phyloP scores from a whole-genome alignment of 1,140 invertebrate species.

The Atta texana region DNA sequence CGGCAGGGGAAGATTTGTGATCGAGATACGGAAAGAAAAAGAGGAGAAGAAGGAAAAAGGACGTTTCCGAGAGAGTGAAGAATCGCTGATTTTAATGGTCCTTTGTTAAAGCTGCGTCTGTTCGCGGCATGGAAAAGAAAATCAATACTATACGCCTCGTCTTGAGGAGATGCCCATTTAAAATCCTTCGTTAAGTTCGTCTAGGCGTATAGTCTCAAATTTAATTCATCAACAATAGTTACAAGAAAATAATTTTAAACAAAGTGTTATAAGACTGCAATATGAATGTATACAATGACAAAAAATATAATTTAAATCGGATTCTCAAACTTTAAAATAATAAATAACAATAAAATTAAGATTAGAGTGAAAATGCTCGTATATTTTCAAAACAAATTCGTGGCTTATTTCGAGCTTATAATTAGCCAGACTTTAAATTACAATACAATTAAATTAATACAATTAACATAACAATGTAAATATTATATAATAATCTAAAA shows the following conservation, averaged over 20 bases:
- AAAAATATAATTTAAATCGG: too few species aligned
- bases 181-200: conserved; percentile 61
- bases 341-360: too few species aligned
- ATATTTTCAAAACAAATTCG: too few species aligned
- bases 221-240: conserved; percentile 20
- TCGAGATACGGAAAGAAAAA: conserved; percentile 59
- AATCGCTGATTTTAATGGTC: conserved; percentile 75
- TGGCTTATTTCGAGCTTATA: too few species aligned
- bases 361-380: too few species aligned
- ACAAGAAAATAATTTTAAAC: neutral
- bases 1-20: conserved; percentile 62
- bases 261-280: too few species aligned
- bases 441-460: too few species aligned
- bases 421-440: too few species aligned
- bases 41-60: conserved; percentile 50
- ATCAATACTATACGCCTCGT: conserved; percentile 68
- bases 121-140: conserved; percentile 65
- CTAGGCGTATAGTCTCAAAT: conserved; percentile 13
- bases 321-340: too few species aligned
- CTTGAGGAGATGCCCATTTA: conserved; percentile 62
- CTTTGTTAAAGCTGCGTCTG: conserved; percentile 70
- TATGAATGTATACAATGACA: too few species aligned
- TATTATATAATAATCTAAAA: too few species aligned
- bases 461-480: too few species aligned
- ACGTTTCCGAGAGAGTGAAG: conserved; percentile 61